Percentiles rank a stretch among this genome's conserved stretches.
These are phyloP conservation scores for Misgurnus mizolepis DNA, from an alignment of 2,113 vertebrate genomes.

Conservation along the genomic window DNA sequence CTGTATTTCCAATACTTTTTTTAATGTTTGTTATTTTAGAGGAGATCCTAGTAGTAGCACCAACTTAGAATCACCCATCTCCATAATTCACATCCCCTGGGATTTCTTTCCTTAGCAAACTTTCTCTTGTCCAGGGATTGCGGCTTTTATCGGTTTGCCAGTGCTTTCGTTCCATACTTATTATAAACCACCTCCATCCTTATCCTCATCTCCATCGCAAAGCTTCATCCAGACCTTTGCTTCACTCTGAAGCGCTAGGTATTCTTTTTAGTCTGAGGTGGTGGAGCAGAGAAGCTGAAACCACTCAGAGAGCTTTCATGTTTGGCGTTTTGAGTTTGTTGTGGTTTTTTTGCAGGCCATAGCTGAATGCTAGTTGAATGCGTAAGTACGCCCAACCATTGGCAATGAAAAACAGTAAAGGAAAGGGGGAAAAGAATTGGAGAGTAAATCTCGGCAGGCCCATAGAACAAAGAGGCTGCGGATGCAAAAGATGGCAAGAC, in stretches of 20 bases:
- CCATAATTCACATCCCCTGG: slow-evolving; percentile 10
- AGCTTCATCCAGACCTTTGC: slow-evolving; percentile 36
- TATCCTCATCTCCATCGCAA: slow-evolving; percentile 38
- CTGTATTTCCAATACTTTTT: not conserved
- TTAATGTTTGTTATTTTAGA: not conserved
- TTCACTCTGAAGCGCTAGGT: slow-evolving; percentile 37
- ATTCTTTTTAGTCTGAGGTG: slow-evolving; percentile 27
- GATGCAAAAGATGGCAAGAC: slow-evolving; percentile 43
- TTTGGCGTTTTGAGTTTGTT: slow-evolving; percentile 28
- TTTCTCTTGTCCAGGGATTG: slow-evolving; percentile 31
- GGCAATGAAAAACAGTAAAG: slow-evolving; percentile 30
- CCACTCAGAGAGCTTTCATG: slow-evolving; percentile 46
- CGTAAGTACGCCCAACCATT: slow-evolving; percentile 40
- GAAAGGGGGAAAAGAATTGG: slow-evolving; percentile 8
- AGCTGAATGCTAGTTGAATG: slow-evolving; percentile 37
- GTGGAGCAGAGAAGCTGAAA: slow-evolving; percentile 30
- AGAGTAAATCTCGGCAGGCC: slow-evolving; percentile 41
- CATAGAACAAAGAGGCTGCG: slow-evolving; percentile 56
- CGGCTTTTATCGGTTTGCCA: slow-evolving; percentile 16
- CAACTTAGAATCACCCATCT: slow-evolving; percentile 6
- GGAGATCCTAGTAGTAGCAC: slow-evolving; percentile 1
- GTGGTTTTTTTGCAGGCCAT: slow-evolving; percentile 33
- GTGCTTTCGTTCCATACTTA: slow-evolving; percentile 33
- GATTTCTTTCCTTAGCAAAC: slow-evolving; percentile 16
- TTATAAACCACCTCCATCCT: slow-evolving; percentile 10